Evolutionary conservation across 2,113 vertebrate species (phyloP), one percentile per base, ranked within the genome.

Genomic region (Bucco capensis): DNA sequence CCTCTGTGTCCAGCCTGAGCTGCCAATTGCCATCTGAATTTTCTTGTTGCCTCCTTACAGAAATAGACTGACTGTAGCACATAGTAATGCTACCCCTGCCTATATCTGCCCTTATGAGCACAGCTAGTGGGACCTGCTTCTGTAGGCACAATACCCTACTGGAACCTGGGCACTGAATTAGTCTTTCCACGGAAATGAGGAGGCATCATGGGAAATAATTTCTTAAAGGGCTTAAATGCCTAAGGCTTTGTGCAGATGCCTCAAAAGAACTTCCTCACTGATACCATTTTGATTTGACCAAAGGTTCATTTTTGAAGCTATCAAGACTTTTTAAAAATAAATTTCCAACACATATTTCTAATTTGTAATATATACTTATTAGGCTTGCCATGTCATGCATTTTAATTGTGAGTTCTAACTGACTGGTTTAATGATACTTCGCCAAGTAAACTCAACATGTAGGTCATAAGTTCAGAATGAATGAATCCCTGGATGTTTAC

Each of bases 401-500:
- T 96, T 91, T 90, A 96, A 96, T 97, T 94, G 93, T 94, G 91
- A 96, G 87, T 96, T 97, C 94, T 96, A 93, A 96, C 81, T 96
- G 95, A 96, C 94, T 97, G 77, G 87, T 95, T 97, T 97, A 97
- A 96, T 9, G 87, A 86, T 96, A 96, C 92, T 97, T 96, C 47
- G 53, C 85, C 95, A 97, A 97, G 95, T 96, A 97, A 97, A 97
- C 93, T 97, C 93, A 96, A 88, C 89, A 83, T 84, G 84, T 95
- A 97, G 97, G 96, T 97, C 96, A 84, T 90, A 95, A 95, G 97
- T 97, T 97, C 95, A 93, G 92, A 98, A 96, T 92, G 96, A 97
- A 98, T 96, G 92, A 98, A 97, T 97, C 97, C 96, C 97, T 97
- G 94, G 96, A 96, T 98, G 94, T 97, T 98, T 97, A 96, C 94